A percentile compares a stretch with the other conserved stretches of the same genome.
phyloP scores from a whole-genome alignment of 2,888 invertebrate genomes.

The Epirrhoe tristata region DNA sequence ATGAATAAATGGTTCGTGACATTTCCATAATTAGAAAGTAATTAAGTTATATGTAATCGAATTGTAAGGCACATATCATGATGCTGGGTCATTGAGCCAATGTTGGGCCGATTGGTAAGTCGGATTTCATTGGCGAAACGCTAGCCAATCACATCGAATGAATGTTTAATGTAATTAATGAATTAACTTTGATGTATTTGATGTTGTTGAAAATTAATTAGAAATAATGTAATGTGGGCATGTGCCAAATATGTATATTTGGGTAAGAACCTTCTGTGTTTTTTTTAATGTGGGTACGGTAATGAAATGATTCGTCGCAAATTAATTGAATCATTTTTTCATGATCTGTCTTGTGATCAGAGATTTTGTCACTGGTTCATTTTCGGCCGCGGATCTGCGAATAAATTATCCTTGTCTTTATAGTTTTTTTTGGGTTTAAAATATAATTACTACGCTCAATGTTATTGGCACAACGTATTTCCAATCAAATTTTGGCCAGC shows the following conservation, averaged over 20 bases:
- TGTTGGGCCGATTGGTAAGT: conserved; percentile 6
- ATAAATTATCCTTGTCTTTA: too few relatives aligned
- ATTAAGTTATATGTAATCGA: conserved; percentile 48
- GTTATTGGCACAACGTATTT: neutral
- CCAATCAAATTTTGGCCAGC: neutral
- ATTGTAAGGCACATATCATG: conserved; percentile 70
- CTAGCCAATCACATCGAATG: neutral
- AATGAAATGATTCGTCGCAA: too few relatives aligned
- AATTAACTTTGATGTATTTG: neutral
- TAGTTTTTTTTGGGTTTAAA: too few relatives aligned
- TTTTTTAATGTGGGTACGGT: too few relatives aligned
- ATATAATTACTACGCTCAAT: neutral
- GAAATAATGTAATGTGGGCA: neutral
- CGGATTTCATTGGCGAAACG: neutral
- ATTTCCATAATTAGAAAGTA: conserved; percentile 75
- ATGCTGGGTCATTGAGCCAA: conserved; percentile 48
- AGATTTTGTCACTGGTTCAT: too few relatives aligned
- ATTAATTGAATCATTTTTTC: too few relatives aligned
- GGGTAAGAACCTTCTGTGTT: too few relatives aligned
- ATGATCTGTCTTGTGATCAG: too few relatives aligned
- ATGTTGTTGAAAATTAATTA: neutral
- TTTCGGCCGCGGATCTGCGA: too few relatives aligned
- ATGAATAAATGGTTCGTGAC: conserved; percentile 80
- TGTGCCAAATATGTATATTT: neutral
- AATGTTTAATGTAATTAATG: neutral